A percentile compares a stretch with the other conserved stretches of the same genome.
These are phyloP conservation scores for Carterocephalus palaemon DNA, from an alignment of 2,888 invertebrate genomes.

Conservation along the genomic window DNA sequence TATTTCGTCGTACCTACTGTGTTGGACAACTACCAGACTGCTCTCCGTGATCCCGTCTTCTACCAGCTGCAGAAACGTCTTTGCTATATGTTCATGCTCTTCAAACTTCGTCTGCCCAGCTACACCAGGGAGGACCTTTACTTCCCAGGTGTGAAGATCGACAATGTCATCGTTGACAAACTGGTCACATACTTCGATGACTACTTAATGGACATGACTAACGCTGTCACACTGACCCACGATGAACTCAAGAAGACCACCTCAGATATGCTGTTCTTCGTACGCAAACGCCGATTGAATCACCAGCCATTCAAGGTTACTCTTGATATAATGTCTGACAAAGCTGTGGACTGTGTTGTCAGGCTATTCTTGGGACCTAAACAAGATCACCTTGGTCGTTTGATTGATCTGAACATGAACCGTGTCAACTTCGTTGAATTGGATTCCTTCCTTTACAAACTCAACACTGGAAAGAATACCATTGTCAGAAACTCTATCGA, in stretches of 20 bases:
- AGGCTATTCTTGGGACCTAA: constrained; percentile 85
- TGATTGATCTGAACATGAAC: constrained; percentile 78
- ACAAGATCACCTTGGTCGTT: constrained; percentile 76
- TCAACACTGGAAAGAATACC: constrained; percentile 81
- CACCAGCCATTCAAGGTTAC: constrained; percentile 81
- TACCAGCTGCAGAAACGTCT: constrained; percentile 83
- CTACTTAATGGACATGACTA: constrained; percentile 81
- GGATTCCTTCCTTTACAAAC: constrained; percentile 79
- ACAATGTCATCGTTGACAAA: constrained; percentile 80
- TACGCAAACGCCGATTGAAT: constrained; percentile 81
- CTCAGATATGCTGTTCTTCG: constrained; percentile 71
- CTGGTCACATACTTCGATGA: constrained; percentile 84
- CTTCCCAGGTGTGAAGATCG: constrained; percentile 82
- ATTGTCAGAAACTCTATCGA: constrained; percentile 82
- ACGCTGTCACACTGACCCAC: constrained; percentile 72
- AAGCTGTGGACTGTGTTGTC: constrained; percentile 80
- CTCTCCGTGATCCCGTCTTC: constrained; percentile 86
- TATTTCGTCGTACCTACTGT: constrained; percentile 77
- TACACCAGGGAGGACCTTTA: constrained; percentile 81
- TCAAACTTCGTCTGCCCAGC: constrained; percentile 77
- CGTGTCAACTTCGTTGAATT: constrained; percentile 82
- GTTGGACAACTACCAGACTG: constrained; percentile 81
- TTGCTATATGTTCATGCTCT: constrained; percentile 74
- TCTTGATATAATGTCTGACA: constrained; percentile 77
- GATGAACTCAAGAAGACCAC: constrained; percentile 67